phyloP scores from a whole-genome alignment of 2,113 vertebrate species.

The Myiozetetes cayanensis region DNA sequence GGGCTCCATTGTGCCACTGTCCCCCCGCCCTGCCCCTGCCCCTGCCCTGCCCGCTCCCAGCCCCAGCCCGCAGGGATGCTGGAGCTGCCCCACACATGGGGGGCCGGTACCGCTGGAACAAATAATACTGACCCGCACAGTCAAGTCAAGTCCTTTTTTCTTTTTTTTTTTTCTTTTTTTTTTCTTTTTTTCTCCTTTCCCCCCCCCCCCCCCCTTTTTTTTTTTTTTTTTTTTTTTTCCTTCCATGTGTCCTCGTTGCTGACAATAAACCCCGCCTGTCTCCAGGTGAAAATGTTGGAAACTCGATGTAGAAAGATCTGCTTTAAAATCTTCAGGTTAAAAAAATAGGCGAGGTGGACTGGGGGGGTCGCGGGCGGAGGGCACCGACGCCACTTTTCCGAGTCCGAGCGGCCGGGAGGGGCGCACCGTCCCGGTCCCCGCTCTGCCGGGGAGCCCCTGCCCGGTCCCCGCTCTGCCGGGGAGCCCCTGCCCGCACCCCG shows the following conservation, averaged over 20 bases:
- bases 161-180: neutral
- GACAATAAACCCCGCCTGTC: slow-evolving; percentile 8
- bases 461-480: neutral
- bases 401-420: neutral
- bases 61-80: neutral
- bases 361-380: neutral
- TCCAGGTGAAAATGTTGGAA: slow-evolving; percentile 30
- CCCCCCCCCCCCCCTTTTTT: accelerated
- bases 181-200: too few species aligned
- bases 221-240: neutral
- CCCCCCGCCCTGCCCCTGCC: neutral
- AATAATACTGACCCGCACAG: slow-evolving; percentile 44
- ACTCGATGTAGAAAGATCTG: slow-evolving; percentile 62
- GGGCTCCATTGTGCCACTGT: neutral
- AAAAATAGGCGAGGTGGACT: slow-evolving; percentile 45
- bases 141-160: neutral
- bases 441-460: neutral
- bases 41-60: neutral
- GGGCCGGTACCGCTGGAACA: neutral
- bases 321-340: slow-evolving; percentile 66
- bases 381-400: neutral
- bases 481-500: slow-evolving; percentile 14
- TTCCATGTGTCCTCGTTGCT: neutral
- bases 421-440: neutral
- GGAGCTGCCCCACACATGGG: neutral